phyloP scores from a whole-genome alignment of 2,797 vertebrate species.

The Hypotaenidia philippensis region DNA sequence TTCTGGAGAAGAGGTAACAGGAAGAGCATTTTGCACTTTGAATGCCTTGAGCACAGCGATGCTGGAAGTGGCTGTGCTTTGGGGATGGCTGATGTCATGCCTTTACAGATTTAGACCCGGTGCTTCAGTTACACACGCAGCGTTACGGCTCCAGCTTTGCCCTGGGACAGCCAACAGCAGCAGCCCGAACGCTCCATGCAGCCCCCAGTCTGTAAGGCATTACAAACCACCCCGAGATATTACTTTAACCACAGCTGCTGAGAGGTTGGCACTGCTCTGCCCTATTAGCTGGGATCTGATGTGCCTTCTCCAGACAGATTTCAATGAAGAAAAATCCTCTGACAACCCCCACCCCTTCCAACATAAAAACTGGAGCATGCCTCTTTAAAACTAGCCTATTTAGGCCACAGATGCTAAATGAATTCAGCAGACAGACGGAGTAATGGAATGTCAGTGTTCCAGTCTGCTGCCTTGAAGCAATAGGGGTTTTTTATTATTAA shows the following conservation, averaged over 20 bases:
- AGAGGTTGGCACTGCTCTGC: background rate
- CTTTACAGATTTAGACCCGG: background rate
- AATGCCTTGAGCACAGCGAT: background rate
- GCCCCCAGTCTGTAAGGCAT: background rate
- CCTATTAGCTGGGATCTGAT: background rate
- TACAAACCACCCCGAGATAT: background rate
- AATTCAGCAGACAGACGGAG: constrained; percentile 81
- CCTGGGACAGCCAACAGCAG: background rate
- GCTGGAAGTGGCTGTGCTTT: background rate
- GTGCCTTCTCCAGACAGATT: constrained; percentile 9
- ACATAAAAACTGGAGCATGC: constrained; percentile 62
- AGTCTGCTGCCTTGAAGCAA: constrained; percentile 80
- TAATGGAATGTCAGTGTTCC: constrained; percentile 81
- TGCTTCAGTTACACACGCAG: background rate
- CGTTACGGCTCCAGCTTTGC: background rate
- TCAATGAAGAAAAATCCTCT: constrained; percentile 33
- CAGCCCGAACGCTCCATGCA: background rate
- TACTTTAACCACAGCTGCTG: background rate
- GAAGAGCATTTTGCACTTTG: background rate
- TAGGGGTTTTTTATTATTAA: constrained; percentile 77
- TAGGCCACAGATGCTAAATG: constrained; percentile 82
- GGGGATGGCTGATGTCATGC: background rate
- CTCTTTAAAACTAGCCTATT: constrained; percentile 79
- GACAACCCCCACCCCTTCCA: constrained; percentile 38
- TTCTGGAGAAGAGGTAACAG: background rate